Conservation (phyloP, 1,140 invertebrate genomes). For the Procambarus clarkii region DNA sequence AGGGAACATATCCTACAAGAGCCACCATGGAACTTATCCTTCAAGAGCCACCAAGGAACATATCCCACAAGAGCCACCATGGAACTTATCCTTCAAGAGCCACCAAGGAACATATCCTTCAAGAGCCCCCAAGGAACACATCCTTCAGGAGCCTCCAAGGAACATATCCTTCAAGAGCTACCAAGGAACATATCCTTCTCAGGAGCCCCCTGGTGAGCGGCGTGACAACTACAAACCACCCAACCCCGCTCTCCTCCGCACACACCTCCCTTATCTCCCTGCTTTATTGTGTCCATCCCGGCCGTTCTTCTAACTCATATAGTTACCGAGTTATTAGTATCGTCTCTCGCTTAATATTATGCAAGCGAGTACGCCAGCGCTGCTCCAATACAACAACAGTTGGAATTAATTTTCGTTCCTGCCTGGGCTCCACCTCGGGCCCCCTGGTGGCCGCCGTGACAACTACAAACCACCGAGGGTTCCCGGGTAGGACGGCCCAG, state of each 20-base stretch:
- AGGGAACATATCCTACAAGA: no score
- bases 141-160: no score
- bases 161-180: background rate
- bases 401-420: conserved; percentile 16
- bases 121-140: no score
- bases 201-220: conserved; percentile 37
- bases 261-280: background rate
- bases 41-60: no score
- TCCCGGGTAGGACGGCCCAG: conserved; percentile 5
- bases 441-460: conserved; percentile 46
- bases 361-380: background rate
- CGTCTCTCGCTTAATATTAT: background rate
- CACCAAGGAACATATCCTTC: no score
- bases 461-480: conserved; percentile 53
- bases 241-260: conserved; percentile 5
- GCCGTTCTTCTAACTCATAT: background rate
- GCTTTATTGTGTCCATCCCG: background rate
- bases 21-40: no score
- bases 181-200: conserved; percentile 24
- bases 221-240: conserved; percentile 61
- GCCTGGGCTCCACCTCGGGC: background rate
- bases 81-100: no score
- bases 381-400: background rate
- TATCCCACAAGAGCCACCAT: no score
- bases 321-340: background rate